phyloP scores from a whole-genome alignment of 2,113 vertebrate genomes.

The Phyllostomus hastatus region DNA sequence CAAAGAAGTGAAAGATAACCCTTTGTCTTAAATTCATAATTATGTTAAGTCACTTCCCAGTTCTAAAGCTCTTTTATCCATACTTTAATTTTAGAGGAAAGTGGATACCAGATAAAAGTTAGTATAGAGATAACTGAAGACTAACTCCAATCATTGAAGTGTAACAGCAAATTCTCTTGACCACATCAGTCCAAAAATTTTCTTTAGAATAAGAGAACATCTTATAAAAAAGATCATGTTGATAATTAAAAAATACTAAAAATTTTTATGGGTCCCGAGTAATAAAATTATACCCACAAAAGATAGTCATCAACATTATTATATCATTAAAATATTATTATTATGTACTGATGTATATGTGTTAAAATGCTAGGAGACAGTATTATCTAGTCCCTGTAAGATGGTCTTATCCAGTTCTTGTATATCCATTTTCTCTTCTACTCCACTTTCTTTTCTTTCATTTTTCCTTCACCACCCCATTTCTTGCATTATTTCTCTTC shows the following conservation, averaged over 20 bases:
- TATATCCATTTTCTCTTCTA: neutral
- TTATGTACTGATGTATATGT: neutral
- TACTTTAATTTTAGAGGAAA: neutral
- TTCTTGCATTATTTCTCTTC: neutral
- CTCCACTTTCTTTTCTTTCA: neutral
- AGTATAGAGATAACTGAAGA: neutral
- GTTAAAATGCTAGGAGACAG: neutral
- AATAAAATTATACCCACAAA: neutral
- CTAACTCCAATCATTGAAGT: neutral
- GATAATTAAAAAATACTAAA: neutral
- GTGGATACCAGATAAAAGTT: neutral
- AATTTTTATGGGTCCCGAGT: neutral
- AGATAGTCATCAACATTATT: neutral
- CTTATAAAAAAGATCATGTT: neutral
- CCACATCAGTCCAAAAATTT: neutral
- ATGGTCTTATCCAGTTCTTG: too few species aligned
- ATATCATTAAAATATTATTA: neutral
- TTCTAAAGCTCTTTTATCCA: neutral
- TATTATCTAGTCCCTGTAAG: neutral
- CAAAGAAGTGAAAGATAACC: slow-evolving; percentile 32
- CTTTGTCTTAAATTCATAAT: slow-evolving; percentile 43
- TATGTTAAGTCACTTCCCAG: neutral
- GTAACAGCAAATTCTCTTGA: neutral
- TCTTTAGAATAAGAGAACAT: neutral
- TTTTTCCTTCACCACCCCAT: neutral